These are phyloP conservation scores for Dasypus novemcinctus DNA, from an alignment of 2,113 vertebrate species.

Conservation along the genomic window DNA sequence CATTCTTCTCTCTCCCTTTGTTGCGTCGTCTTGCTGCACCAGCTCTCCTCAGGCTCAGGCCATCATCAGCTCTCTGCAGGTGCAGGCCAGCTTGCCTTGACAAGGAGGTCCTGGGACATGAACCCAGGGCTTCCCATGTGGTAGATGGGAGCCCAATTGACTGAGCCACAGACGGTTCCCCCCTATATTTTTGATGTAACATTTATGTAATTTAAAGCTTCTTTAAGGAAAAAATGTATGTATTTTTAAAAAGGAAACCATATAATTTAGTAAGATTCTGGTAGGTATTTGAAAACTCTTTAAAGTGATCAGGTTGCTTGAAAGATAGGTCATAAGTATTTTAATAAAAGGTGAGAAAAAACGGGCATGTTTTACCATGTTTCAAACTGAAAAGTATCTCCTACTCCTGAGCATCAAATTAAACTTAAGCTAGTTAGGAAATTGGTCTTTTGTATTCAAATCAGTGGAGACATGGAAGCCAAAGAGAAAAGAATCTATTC, in stretches of 20 bases:
- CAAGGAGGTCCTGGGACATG: too few species aligned
- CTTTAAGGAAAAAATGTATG: too few species aligned
- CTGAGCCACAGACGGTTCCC: too few species aligned
- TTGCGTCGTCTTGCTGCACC: too few species aligned
- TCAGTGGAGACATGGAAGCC: background rate
- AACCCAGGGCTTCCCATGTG: too few species aligned
- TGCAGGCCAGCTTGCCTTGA: too few species aligned
- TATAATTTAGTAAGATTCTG: conserved; percentile 5
- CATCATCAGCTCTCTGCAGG: too few species aligned
- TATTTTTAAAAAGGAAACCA: background rate
- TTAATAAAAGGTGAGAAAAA: background rate
- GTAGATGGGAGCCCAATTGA: too few species aligned
- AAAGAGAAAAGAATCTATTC: conserved; percentile 15
- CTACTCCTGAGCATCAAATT: conserved; percentile 32
- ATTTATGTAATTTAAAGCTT: too few species aligned
- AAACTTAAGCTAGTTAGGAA: background rate
- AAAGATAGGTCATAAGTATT: background rate
- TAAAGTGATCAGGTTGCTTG: background rate
- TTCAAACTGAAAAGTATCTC: background rate
- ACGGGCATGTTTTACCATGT: background rate
- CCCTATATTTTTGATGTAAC: too few species aligned
- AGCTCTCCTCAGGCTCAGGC: too few species aligned
- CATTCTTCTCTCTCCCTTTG: too few species aligned
- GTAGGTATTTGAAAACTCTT: conserved; percentile 36
- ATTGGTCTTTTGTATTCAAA: background rate